Conservation (phyloP, 2,797 vertebrate genomes). For the Lycodopsis pacificus region DNA sequence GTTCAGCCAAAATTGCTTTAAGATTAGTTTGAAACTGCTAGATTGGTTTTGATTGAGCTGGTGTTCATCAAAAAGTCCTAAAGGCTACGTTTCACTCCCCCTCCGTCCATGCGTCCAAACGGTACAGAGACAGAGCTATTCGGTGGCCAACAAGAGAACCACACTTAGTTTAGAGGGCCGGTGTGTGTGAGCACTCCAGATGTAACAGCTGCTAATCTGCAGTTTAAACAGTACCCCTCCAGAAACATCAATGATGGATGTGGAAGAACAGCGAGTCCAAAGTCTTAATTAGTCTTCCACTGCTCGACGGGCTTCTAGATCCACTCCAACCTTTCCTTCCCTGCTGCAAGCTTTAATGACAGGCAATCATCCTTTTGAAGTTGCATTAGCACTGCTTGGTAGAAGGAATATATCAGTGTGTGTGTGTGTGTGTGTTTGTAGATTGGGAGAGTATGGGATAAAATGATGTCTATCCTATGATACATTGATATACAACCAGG, state of each 20-base stretch:
- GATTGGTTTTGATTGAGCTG: background rate
- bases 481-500: background rate
- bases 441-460: background rate
- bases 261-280: constrained; percentile 14
- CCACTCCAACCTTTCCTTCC: background rate
- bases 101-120: background rate
- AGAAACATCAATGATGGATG: constrained; percentile 28
- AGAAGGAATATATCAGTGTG: background rate
- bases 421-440: background rate
- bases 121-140: background rate
- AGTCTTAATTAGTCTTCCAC: constrained; percentile 30
- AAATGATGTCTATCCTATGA: background rate
- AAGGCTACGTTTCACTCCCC: background rate
- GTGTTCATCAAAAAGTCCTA: background rate
- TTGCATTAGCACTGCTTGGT: constrained; percentile 17
- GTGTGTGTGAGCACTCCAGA: background rate
- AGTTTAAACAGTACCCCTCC: constrained; percentile 13
- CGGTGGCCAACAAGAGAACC: background rate
- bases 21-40: background rate
- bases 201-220: constrained; percentile 19
- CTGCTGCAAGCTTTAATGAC: constrained; percentile 22
- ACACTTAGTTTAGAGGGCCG: background rate
- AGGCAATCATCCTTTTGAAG: constrained; percentile 33
- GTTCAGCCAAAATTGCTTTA: background rate
- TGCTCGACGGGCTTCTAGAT: constrained; percentile 9